These are phyloP conservation scores for Sapayoa aenigma DNA, from an alignment of 2,113 vertebrate species.

Conservation along the genomic window DNA sequence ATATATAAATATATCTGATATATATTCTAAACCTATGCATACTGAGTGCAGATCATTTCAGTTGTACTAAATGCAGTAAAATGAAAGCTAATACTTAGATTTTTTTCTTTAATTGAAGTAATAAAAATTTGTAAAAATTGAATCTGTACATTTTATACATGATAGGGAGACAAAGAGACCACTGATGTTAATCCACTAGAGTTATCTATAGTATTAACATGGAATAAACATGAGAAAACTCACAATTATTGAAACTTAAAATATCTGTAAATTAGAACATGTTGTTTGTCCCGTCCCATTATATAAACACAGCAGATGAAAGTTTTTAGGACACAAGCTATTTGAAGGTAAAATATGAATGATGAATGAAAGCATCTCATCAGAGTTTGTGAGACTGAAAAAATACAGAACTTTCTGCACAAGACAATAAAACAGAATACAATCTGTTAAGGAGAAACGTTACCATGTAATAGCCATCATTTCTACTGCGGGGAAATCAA, in stretches of 20 bases:
- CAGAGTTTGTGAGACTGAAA: neutral
- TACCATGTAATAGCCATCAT: neutral
- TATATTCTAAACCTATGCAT: neutral
- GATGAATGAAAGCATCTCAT: neutral
- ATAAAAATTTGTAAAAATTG: neutral
- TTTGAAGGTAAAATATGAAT: neutral
- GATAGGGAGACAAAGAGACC: neutral
- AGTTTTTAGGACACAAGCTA: neutral
- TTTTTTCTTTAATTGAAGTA: neutral
- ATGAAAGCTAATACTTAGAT: neutral
- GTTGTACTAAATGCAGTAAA: neutral
- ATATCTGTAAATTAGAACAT: neutral
- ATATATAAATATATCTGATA: too few relatives aligned
- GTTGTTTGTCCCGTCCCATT: neutral
- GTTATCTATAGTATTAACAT: neutral
- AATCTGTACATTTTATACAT: neutral
- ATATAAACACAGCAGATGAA: neutral
- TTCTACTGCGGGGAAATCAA: neutral
- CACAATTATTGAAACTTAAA: neutral
- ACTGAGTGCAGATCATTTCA: neutral
- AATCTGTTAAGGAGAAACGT: neutral
- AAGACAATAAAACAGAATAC: neutral
- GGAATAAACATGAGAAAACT: neutral
- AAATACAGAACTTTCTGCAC: neutral
- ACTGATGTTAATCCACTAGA: neutral